These are phyloP conservation scores for Scaptomyza flava DNA, from an alignment of 2,888 invertebrate species.

Conservation along the genomic window DNA sequence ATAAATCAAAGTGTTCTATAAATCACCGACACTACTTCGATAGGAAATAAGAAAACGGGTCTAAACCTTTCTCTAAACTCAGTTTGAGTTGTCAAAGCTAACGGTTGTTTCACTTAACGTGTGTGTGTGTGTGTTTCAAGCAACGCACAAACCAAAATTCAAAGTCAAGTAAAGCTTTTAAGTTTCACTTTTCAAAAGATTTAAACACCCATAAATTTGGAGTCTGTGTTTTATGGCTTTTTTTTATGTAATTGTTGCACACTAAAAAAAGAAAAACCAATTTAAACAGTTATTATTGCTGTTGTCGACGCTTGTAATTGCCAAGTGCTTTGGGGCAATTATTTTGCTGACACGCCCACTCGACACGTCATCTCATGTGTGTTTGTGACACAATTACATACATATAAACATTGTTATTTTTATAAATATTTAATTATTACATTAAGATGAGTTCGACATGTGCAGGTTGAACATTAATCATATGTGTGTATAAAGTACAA, in stretches of 20 bases:
- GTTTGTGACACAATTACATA: constrained; percentile 23
- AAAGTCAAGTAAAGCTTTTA: constrained; percentile 45
- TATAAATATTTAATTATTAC: constrained; percentile 5
- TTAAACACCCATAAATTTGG: constrained; percentile 20
- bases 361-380: constrained; percentile 25
- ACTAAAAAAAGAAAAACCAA: constrained; percentile 7
- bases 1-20: too few relatives aligned
- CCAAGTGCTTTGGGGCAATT: constrained; percentile 44
- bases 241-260: constrained; percentile 31
- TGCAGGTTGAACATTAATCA: background rate
- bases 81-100: constrained; percentile 25
- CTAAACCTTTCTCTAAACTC: background rate
- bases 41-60: too few relatives aligned
- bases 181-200: constrained; percentile 54
- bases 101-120: constrained; percentile 31
- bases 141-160: constrained; percentile 16
- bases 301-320: constrained; percentile 31
- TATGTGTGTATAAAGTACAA: background rate
- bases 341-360: constrained; percentile 43
- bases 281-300: constrained; percentile 16
- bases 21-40: too few relatives aligned
- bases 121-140: constrained; percentile 10
- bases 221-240: constrained; percentile 3
- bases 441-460: constrained; percentile 5
- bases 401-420: background rate